A percentile compares a stretch with the other conserved stretches of the same genome.
phyloP scores from a whole-genome alignment of 2,888 invertebrate species.

The Osedax fenrisi region DNA sequence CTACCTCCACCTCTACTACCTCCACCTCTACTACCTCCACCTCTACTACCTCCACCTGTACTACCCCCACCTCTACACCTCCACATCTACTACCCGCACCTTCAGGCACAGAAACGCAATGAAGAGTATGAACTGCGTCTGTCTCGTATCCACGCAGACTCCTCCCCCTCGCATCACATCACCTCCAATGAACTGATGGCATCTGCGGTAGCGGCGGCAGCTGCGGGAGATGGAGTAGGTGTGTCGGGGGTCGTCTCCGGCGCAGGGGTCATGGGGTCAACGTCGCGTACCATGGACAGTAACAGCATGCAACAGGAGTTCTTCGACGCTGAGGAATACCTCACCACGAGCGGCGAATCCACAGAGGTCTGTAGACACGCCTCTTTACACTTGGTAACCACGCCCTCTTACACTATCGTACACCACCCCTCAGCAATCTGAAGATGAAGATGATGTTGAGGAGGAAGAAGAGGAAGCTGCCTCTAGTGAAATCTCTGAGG shows the following conservation, averaged over 20 bases:
- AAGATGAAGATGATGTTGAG: not conserved
- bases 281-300: slow-evolving; percentile 55
- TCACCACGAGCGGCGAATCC: slow-evolving; percentile 57
- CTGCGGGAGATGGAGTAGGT: too few species aligned
- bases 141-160: slow-evolving; percentile 44
- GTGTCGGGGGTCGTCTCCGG: not conserved
- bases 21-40: not conserved
- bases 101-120: slow-evolving; percentile 63
- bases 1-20: not conserved
- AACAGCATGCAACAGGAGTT: slow-evolving; percentile 60
- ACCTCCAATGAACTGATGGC: too few species aligned
- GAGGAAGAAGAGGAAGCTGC: slow-evolving; percentile 50
- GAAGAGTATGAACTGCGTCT: slow-evolving; percentile 58
- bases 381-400: too few species aligned
- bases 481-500: slow-evolving; percentile 60
- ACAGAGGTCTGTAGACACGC: slow-evolving; percentile 59
- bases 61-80: not conserved
- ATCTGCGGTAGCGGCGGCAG: too few species aligned
- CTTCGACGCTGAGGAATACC: slow-evolving; percentile 66
- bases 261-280: slow-evolving; percentile 30
- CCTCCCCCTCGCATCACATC: slow-evolving; percentile 24
- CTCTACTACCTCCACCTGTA: not conserved
- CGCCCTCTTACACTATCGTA: not conserved
- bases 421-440: not conserved
- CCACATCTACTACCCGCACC: not conserved